Percentiles rank a stretch among this genome's conserved stretches.
Conservation (phyloP, 2,113 vertebrate species). For the Ploceus nigricollis region DNA sequence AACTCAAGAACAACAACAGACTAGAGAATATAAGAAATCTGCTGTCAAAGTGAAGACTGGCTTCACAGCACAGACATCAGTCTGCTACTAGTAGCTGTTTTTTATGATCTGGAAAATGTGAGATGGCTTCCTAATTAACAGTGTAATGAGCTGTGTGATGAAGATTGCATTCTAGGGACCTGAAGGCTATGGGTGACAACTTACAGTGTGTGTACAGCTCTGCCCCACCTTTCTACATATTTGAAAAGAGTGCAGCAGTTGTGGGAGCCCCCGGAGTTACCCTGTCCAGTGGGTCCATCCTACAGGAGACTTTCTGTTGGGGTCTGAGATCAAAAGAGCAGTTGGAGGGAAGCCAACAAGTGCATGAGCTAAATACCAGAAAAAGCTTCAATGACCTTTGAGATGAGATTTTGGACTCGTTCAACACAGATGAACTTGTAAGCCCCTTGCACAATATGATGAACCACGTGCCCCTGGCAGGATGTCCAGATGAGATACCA, state of each 20-base stretch:
- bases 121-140: slow-evolving; percentile 2
- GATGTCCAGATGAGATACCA: not conserved
- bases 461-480: not conserved
- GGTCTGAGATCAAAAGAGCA: not conserved
- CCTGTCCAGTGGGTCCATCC: not conserved
- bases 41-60: not conserved
- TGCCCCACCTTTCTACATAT: not conserved
- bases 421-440: not conserved
- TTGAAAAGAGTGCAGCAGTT: not conserved
- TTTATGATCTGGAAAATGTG: not conserved
- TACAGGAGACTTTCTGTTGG: not conserved
- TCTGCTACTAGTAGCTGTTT: not conserved
- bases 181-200: not conserved
- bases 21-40: not conserved
- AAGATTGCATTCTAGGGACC: not conserved
- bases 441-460: not conserved
- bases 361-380: not conserved
- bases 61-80: not conserved
- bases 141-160: not conserved
- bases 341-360: not conserved
- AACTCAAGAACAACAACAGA: not conserved
- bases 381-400: not conserved
- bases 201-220: not conserved
- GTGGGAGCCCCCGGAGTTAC: not conserved
- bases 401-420: not conserved